phyloP scores from a whole-genome alignment of 2,888 invertebrate species.

The Orthosia incerta region DNA sequence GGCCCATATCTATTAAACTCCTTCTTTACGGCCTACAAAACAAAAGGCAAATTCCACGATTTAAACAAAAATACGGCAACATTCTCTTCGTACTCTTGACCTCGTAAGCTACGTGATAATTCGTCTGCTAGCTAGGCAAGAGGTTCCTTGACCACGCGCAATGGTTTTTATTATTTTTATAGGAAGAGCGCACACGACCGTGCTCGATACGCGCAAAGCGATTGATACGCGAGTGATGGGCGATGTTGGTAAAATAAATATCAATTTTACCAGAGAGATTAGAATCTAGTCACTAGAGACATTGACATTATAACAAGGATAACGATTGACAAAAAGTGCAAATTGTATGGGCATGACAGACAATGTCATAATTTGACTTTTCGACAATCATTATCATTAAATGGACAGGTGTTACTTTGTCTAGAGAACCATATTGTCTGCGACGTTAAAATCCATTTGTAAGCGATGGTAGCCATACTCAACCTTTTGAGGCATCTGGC shows the following conservation, averaged over 20 bases:
- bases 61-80: constrained; percentile 13
- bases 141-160: constrained; percentile 62
- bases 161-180: constrained; percentile 57
- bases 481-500: no score
- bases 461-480: no score
- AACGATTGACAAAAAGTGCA: no score
- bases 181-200: constrained; percentile 49
- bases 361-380: no score
- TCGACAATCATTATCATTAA: no score
- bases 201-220: constrained; percentile 36
- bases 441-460: no score
- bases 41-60: neutral
- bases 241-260: neutral
- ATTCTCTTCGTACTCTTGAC: constrained; percentile 40
- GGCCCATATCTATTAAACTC: no score
- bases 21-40: neutral
- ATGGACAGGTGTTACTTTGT: no score
- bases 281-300: no score
- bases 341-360: no score
- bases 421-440: no score
- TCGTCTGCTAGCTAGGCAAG: constrained; percentile 34
- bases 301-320: no score
- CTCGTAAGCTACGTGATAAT: constrained; percentile 46
- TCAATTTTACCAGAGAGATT: neutral
- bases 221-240: constrained; percentile 36